phyloP scores from a whole-genome alignment of 2,888 invertebrate species.

The Lepidonotus clava region DNA sequence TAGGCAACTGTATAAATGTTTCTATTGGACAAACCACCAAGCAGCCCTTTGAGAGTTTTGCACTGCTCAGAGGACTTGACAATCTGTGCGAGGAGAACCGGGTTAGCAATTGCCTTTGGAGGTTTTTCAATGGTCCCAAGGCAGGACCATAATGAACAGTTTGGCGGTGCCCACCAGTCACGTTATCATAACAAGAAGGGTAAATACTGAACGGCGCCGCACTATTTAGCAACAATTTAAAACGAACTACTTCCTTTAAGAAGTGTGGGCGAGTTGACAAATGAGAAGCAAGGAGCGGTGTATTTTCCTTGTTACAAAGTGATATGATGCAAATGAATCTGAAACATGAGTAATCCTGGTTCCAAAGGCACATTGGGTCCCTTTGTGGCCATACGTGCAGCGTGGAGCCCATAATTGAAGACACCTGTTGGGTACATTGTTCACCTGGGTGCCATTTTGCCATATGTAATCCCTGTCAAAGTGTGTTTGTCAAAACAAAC shows the following conservation, averaged over 20 bases:
- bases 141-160: slow-evolving; percentile 1
- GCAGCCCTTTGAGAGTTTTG: too few species aligned
- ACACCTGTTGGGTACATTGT: neutral
- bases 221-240: slow-evolving; percentile 30
- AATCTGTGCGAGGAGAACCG: too few species aligned
- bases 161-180: neutral
- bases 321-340: neutral
- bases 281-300: neutral
- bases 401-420: neutral
- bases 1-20: too few species aligned
- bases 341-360: neutral
- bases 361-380: too few species aligned
- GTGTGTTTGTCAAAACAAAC: slow-evolving; percentile 32
- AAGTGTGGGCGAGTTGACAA: neutral
- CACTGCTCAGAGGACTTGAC: too few species aligned
- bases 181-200: slow-evolving; percentile 2
- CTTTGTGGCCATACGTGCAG: neutral
- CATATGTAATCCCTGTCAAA: slow-evolving; percentile 25
- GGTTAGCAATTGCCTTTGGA: too few species aligned
- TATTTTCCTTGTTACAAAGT: slow-evolving; percentile 8
- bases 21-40: too few species aligned
- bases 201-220: neutral
- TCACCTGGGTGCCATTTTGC: neutral
- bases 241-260: neutral
- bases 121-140: too few species aligned